Percentiles rank a stretch among this genome's conserved stretches.
These are phyloP conservation scores for Acrobasis repandana DNA, from an alignment of 2,888 invertebrate genomes.

Conservation along the genomic window DNA sequence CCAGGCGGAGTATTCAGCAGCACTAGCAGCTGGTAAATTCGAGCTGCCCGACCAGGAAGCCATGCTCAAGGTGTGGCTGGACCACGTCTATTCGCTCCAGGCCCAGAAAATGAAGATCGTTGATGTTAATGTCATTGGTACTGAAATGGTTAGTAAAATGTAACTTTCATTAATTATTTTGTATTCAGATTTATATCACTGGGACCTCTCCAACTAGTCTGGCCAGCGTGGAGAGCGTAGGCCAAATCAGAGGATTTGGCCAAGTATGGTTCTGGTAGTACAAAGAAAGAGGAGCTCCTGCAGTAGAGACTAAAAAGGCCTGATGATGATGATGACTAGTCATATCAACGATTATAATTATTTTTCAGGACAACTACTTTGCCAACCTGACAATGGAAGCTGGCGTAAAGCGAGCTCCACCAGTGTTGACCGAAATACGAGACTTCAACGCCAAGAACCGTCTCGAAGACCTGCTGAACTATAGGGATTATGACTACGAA, in stretches of 20 bases:
- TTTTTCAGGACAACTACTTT: conserved; percentile 66
- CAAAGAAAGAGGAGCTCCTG: too few species aligned
- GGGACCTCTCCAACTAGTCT: too few species aligned
- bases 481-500: conserved; percentile 67
- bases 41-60: conserved; percentile 83
- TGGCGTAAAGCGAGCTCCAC: conserved; percentile 53
- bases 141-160: conserved; percentile 52
- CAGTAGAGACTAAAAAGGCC: too few species aligned
- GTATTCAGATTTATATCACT: too few species aligned
- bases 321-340: too few species aligned
- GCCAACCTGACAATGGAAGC: conserved; percentile 64
- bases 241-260: too few species aligned
- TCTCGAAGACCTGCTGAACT: conserved; percentile 66
- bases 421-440: conserved; percentile 61
- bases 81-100: conserved; percentile 75
- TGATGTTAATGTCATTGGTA: conserved; percentile 62
- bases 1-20: conserved; percentile 81
- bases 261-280: too few species aligned
- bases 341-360: conserved; percentile 6
- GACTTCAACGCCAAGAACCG: conserved; percentile 67
- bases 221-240: too few species aligned
- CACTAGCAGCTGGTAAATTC: conserved; percentile 82
- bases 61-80: conserved; percentile 85
- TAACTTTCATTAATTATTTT: too few species aligned
- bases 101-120: conserved; percentile 53